A percentile compares a stretch with the other conserved stretches of the same genome.
phyloP scores from a whole-genome alignment of 2,113 vertebrate species.

The Eulemur macaco region DNA sequence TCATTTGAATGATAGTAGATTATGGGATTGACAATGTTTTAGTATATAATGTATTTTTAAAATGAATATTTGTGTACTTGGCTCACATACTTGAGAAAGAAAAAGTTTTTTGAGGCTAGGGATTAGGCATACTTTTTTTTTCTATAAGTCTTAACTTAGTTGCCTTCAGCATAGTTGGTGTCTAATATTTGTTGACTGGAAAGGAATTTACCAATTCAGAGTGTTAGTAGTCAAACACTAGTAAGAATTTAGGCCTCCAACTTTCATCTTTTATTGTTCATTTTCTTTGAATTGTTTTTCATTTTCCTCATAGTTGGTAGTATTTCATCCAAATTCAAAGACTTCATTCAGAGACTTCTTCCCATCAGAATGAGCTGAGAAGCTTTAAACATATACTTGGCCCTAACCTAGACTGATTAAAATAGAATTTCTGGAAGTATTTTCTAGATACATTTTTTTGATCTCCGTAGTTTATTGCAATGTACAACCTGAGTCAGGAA shows the following conservation, averaged over 20 bases:
- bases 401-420: neutral
- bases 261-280: neutral
- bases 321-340: neutral
- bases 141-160: neutral
- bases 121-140: neutral
- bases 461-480: neutral
- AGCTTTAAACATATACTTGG: neutral
- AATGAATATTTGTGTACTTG: neutral
- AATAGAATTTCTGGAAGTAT: neutral
- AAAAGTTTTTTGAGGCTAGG: neutral
- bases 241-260: neutral
- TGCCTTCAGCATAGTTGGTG: neutral
- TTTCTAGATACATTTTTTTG: neutral
- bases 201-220: neutral
- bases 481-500: neutral
- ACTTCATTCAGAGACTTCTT: neutral
- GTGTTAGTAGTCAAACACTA: neutral
- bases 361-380: neutral
- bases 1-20: neutral
- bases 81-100: neutral
- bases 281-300: neutral
- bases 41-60: neutral
- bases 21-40: neutral
- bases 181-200: neutral
- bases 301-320: neutral